Base-by-base conservation (phyloP, 1,140 invertebrate genomes). In the Charaxes varanes region DNA sequence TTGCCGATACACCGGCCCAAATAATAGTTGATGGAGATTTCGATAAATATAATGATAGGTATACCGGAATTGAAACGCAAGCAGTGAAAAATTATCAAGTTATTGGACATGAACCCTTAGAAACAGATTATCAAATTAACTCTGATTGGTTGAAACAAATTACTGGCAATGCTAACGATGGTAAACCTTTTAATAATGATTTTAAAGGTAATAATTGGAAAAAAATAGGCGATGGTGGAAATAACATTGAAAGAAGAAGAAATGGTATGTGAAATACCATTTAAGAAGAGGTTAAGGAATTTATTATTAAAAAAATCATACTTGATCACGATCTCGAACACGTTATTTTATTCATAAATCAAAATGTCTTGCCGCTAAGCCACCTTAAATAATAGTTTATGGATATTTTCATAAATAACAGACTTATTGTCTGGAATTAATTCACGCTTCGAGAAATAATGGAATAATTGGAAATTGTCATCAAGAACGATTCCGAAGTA, bases 71-170 rank as follows among this genome's bases (percentile, higher is more conserved):
- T 4, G 46, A 44, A 24, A 27, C 24, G 2, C 21, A 50, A 10
- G 41, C 34, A 3, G 10, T 34, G 5, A 53, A 53, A 18, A 42
- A 58, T 24, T 50, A 33, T 17, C 30, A 43, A 21, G 13, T 50
- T 7, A 19, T 36, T 10, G 35, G 40, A 22, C 33, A 43, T 7
- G 40, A 50, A 5, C 35, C 28, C 19, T 10, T 33, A 8, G 31
- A 33, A 12, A 8, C 32, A 23, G 30, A 38, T 7, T 53, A 50
- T 23, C 17, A 21, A 30, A 23, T 43, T 2, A 51, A 30, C 44
- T 27, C 46, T 8, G 46, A 58, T 2, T 58, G 51, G 46, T 22
- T 54, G 0, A 32, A 53, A 22, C 32, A 46, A 4, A 18, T 47
- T 7, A 41, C 37, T n/a, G 51, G 36, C 5, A 58, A 53, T 4